phyloP scores from a whole-genome alignment of 2,797 vertebrate species.

The Phylloscopus collybita region DNA sequence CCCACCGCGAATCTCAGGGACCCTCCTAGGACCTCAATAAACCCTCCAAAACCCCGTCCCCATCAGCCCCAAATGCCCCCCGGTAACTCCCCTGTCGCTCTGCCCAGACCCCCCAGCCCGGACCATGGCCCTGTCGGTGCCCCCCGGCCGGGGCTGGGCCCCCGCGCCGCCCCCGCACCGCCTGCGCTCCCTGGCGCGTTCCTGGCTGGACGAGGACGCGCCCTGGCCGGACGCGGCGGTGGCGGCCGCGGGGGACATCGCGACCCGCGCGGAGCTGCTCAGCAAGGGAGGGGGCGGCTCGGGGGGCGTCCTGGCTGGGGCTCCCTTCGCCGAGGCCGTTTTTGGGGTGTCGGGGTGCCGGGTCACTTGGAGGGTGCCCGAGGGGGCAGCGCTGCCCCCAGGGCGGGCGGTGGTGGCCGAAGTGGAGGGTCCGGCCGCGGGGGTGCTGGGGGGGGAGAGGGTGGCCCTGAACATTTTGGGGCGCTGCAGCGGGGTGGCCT shows the following conservation, averaged over 20 bases:
- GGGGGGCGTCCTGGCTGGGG: background rate
- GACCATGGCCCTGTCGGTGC: background rate
- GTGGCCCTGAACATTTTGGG: background rate
- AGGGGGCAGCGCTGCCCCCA: background rate
- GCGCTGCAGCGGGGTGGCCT: background rate
- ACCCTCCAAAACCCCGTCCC: no score
- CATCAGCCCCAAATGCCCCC: no score
- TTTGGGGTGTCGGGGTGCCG: background rate
- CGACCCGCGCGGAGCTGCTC: background rate
- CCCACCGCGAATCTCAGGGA: no score
- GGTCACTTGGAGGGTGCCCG: background rate
- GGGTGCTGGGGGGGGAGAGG: background rate
- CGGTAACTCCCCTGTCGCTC: background rate
- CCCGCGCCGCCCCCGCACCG: background rate
- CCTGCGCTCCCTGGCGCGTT: background rate
- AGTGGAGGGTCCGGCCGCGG: background rate
- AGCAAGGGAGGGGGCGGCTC: background rate
- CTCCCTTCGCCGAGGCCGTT: background rate
- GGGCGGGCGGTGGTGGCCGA: background rate
- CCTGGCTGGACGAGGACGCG: background rate
- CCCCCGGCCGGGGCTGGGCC: background rate
- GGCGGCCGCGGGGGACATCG: background rate
- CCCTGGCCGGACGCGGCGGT: background rate
- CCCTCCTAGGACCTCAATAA: no score
- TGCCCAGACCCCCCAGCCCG: no score